phyloP scores from a whole-genome alignment of 2,797 vertebrate genomes.

The Erpetoichthys calabaricus region DNA sequence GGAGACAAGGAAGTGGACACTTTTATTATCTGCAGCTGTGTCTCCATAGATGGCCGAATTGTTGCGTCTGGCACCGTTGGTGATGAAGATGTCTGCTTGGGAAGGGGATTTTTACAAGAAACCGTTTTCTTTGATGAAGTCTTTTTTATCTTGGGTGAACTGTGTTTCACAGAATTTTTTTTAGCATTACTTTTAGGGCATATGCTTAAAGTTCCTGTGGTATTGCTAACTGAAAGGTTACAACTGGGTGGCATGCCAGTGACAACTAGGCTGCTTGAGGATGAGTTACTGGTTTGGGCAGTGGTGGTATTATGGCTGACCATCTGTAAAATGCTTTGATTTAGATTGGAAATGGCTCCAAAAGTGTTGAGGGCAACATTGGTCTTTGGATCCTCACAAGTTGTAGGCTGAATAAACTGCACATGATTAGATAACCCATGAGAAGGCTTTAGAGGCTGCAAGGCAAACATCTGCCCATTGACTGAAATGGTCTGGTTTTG shows the following conservation, averaged over 20 bases:
- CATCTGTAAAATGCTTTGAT: constrained; percentile 91
- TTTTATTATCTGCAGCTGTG: too few relatives aligned
- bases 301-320: constrained; percentile 46
- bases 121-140: constrained; percentile 52
- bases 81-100: constrained; percentile 44
- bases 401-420: constrained; percentile 86
- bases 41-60: too few relatives aligned
- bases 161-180: constrained; percentile 24
- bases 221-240: too few relatives aligned
- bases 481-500: constrained; percentile 89
- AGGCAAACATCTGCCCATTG: constrained; percentile 88
- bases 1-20: neutral
- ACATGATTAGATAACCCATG: constrained; percentile 68
- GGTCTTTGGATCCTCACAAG: constrained; percentile 80
- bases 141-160: constrained; percentile 52
- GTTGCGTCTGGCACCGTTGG: constrained; percentile 19
- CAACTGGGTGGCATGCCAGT: constrained; percentile 9
- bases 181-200: constrained; percentile 31
- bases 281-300: constrained; percentile 29
- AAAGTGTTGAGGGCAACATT: constrained; percentile 88
- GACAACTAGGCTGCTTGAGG: constrained; percentile 25
- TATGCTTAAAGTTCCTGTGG: neutral
- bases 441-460: constrained; percentile 81
- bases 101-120: constrained; percentile 13
- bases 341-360: constrained; percentile 87